Percentiles rank a stretch among this genome's conserved stretches.
Conservation (phyloP, 2,113 vertebrate species). For the Leiothrix lutea region DNA sequence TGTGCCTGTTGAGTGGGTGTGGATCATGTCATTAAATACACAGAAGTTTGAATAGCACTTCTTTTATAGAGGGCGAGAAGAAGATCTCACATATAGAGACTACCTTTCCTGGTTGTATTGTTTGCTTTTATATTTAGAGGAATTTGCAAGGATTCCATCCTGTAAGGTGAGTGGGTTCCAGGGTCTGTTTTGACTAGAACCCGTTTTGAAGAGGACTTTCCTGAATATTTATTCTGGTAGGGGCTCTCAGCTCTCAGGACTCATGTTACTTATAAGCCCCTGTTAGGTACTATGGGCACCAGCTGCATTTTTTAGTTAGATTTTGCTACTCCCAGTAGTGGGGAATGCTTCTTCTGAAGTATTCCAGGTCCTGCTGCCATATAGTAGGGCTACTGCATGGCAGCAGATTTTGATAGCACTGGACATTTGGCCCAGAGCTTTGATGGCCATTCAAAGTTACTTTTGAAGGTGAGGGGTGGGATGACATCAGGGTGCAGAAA, state of each 20-base stretch:
- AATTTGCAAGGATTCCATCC: neutral
- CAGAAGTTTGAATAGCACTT: neutral
- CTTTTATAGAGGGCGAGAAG: neutral
- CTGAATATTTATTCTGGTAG: neutral
- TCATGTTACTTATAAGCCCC: neutral
- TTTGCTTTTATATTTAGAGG: neutral
- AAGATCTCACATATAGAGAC: neutral
- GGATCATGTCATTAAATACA: neutral
- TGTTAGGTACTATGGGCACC: rapidly evolving
- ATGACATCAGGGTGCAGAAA: neutral
- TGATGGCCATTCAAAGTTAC: neutral
- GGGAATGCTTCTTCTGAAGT: neutral
- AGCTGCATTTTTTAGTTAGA: neutral
- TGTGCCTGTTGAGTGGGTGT: neutral
- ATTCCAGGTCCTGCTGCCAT: neutral
- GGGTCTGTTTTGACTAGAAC: neutral
- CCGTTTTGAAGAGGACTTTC: neutral
- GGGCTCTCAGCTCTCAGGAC: neutral
- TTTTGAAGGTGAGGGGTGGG: neutral
- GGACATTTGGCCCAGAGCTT: neutral
- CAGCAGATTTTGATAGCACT: neutral
- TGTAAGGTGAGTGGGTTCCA: neutral
- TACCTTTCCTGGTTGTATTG: neutral
- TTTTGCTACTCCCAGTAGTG: neutral
- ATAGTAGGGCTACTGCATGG: neutral